Base-by-base conservation (phyloP, 2,888 invertebrate genomes). In the Macaria notata region DNA sequence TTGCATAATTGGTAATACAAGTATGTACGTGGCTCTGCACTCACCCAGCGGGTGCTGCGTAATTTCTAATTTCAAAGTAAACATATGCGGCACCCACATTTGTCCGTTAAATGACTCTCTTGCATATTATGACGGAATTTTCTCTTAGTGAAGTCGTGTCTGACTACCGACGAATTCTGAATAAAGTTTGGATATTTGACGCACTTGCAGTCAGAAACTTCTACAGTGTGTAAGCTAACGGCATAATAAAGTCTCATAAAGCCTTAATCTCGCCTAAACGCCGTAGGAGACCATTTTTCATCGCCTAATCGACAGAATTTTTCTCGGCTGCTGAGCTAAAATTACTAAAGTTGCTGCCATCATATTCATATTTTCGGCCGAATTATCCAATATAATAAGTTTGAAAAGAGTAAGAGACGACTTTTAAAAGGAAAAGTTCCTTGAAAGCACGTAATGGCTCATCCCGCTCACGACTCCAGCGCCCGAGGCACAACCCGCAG, bases 381-480 rank as follows among this genome's bases (percentile, higher is more conserved):
- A 90, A 89, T 89, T 88, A 87, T 88, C 89, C 82, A 87, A 88
- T 90, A 86, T 87, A 86, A 86, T 84, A 89, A 89, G 86, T 88
- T 89, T 84, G 65, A 85, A 86, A 88, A 88, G 86, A 88, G 89
- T 88, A 88, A 84, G 83, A 86, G 84, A 82, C 81, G 84, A 88
- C 84, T 90, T 91, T 88, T 89, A 90, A 90, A 90, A 87, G 88
- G 87, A 88, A 91, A 91, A 91, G 86, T 91, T 91, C 78, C 73
- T 65, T 71, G 80, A 86, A 88, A 89, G 88, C 87, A 87, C 86
- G 88, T 89, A 89, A 90, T 91, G 89, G 88, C 83, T 89, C 88
- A 88, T 90, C 89, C 86, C 85, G 86, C 84, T 88, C 88, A 86
- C 83, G 88, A 86, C 82, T 87, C 81, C 79, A 79, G 75, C 76